Base-by-base conservation (phyloP, 2,113 vertebrate genomes). In the Psammodynastes pulverulentus region DNA sequence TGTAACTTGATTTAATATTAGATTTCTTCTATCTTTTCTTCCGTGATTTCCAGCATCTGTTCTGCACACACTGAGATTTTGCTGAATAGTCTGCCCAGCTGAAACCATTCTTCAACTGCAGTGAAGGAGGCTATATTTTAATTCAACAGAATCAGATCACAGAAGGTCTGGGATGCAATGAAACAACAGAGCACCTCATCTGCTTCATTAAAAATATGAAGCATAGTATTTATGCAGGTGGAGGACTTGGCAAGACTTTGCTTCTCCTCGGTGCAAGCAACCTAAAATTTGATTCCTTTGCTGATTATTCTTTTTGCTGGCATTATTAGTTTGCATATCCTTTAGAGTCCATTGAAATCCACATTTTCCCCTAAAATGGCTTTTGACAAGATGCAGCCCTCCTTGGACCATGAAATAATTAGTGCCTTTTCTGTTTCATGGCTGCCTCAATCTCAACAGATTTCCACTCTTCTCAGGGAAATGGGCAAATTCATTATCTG, bases 201-300 rank as follows among this genome's bases (percentile, higher is more conserved):
- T 62, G 45, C n/a, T 91, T 91, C 91, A 72, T 72, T 87, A 85
- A 49, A 91, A 58, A 43, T 48, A 26, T 10, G 52, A 87, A 87
- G 48, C 56, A 17, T 13, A 26, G 3, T 39, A 23, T 26, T 51
- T 34, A 67, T 67, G 46, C n/a, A 67, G 54, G 12, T 19, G 12
- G 45, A 51, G 17, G 26, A 62, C 15, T n/a, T 26, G 21, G 54
- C n/a, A 29, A 87, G n/a, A 39, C 49, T 9, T 53, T 90, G 89
- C 24, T 10, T 87, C 23, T 24, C 34, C 13, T 53, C 24, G 29
- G 49, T 15, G 39, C 21, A 43, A 43, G 1, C 34, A 90, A 45
- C 24, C 2, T 48, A 52, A 49, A 23, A 52, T 52, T 79, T 79
- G 67, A 9, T 84, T 53, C 34, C 49, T 84, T 45, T 52, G 15